Percentiles rank a stretch among this genome's conserved stretches.
Evolutionary conservation across 2,888 invertebrate species (phyloP).

Genomic region (Limenitis camilla): DNA sequence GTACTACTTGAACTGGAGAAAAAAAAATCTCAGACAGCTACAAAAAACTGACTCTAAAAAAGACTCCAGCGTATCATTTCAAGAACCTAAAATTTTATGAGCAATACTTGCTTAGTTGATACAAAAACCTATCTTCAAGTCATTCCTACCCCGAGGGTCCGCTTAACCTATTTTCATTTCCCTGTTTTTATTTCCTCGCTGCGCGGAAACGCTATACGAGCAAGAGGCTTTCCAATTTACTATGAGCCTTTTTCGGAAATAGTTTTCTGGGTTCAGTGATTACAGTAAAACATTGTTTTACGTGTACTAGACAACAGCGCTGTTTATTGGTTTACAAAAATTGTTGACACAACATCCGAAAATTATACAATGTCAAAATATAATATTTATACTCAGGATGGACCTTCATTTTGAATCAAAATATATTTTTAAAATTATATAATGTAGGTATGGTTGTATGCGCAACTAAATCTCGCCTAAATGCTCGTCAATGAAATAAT

Average conservation of each 20-base stretch:
- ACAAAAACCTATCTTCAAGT: conserved; percentile 45
- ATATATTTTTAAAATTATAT: no score
- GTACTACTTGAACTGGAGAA: no score
- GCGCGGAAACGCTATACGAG: conserved; percentile 38
- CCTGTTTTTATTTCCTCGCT: conserved; percentile 51
- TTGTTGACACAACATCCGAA: no score
- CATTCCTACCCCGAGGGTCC: conserved; percentile 45
- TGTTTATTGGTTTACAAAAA: neutral
- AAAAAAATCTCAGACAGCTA: neutral
- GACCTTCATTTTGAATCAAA: no score
- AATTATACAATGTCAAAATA: no score
- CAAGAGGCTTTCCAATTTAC: conserved; percentile 55
- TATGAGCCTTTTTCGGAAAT: conserved; percentile 34
- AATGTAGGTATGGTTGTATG: no score
- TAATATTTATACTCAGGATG: no score
- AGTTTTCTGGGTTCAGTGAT: conserved; percentile 29
- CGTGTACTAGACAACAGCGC: neutral
- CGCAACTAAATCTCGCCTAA: no score
- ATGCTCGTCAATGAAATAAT: no score
- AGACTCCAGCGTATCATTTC: neutral
- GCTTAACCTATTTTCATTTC: conserved; percentile 63
- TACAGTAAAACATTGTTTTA: conserved; percentile 25
- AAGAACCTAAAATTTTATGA: conserved; percentile 14
- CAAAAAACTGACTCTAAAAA: neutral
- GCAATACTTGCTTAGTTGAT: conserved; percentile 28